Base-by-base conservation (phyloP, 2,113 vertebrate species). In the Catharus fuscescens region DNA sequence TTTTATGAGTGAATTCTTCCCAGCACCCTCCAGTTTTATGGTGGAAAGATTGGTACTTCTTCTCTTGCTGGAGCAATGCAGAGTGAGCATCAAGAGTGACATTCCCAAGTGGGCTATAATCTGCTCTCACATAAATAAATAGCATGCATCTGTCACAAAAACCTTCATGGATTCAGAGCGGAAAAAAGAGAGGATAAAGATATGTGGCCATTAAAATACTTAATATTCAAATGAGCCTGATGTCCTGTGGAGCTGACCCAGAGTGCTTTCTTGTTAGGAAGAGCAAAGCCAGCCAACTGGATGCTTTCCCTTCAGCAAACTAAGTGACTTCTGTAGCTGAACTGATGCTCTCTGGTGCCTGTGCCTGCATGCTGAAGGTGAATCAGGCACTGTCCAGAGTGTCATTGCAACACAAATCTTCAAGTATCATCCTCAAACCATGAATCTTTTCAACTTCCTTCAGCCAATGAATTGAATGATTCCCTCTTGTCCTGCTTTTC, bases 191-290 rank as follows among this genome's bases (percentile, higher is more conserved):
- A 84, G 38, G 70, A 74, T 79, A 87, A 59, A 85, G 66, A 94
- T 83, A 70, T 48, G 31, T 74, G 52, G 38, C 85, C 92, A 90
- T 96, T 96, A 95, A 96, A 92, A 78, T 64, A 69, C 79, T 93
- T 89, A 88, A 70, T 93, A 90, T 96, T 92, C 64, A 86, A 91
- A 76, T 85, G 61, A 80, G 69, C 70, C 53, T 50, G 36, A 73
- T 91, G 36, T 88, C 84, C 71, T 73, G 4, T 62, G 81, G 56
- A 69, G 78, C 73, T 95, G 82, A 67, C 65, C 48, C 56, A 72
- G 79, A 62, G 24, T 73, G 48, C 65, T 64, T 86, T 94, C 56
- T 86, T 76, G 21, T 52, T 66, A 83, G 64, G 40, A 93, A 73
- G 45, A 88, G 26, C 23, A 84, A 80, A 96, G 54, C 45, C 56